phyloP scores from a whole-genome alignment of 2,888 invertebrate genomes.

The Himalopsyche japonica region DNA sequence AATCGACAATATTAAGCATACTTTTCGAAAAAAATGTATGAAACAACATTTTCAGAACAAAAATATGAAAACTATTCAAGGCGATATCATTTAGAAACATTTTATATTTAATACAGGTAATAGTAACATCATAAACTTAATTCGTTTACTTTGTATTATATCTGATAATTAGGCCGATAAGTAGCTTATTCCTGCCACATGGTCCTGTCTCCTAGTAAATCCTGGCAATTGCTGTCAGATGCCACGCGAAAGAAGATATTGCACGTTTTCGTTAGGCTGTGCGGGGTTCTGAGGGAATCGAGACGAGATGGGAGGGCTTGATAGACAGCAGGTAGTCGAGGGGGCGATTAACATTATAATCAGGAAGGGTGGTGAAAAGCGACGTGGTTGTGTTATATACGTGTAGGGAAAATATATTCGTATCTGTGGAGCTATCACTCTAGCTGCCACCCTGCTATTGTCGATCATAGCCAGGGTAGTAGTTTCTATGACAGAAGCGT shows the following conservation, averaged over 20 bases:
- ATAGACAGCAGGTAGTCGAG: slow-evolving; percentile 2
- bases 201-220: background rate
- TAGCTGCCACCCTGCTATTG: background rate
- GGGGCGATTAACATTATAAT: slow-evolving; percentile 38
- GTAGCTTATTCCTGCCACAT: too few relatives aligned
- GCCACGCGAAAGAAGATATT: slow-evolving; percentile 24
- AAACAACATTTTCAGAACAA: too few relatives aligned
- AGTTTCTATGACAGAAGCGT: background rate
- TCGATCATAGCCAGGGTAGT: background rate
- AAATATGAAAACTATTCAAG: too few relatives aligned
- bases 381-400: background rate
- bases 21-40: too few relatives aligned
- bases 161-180: too few relatives aligned
- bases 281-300: slow-evolving; percentile 7
- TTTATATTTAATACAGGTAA: too few relatives aligned
- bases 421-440: background rate
- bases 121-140: too few relatives aligned
- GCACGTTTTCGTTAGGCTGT: slow-evolving; percentile 28
- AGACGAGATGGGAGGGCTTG: background rate
- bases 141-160: too few relatives aligned
- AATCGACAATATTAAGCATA: too few relatives aligned
- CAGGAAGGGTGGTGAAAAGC: slow-evolving; percentile 14
- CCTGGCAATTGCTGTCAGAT: background rate
- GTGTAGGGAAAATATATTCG: background rate
- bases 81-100: too few relatives aligned